Evolutionary conservation across 2,797 vertebrate species (phyloP), one percentile per base, ranked within the genome.

Genomic region (Crocodylus rhombifer): DNA sequence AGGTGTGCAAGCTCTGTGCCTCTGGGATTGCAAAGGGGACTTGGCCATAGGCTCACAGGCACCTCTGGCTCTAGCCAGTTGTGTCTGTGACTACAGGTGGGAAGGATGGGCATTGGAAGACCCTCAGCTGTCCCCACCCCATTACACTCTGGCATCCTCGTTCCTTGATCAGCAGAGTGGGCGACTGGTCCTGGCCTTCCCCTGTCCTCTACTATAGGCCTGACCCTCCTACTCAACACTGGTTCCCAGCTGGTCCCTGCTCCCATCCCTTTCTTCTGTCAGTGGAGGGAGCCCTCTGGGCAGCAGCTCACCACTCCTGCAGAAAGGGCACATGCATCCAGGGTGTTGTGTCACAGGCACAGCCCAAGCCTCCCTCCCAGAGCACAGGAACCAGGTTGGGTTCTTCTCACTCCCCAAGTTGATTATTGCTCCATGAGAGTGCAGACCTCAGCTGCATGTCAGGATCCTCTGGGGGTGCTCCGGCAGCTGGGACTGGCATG

Each of bases 1-100:
- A 76, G 79, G 64, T 14, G 0, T 0, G 77, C 3, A 0, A 25
- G 4, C 7, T 14, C 25, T 36, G 11, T 67, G 7, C 30, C 10
- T 0, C 5, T 1, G 62, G n/a, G 51, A 58, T 84, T 0, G 0
- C 30, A 36, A 26, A 42, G 62, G 0, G 17, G 73, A 69, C 23
- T 51, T 30, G 20, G 33, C 17, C 23, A 73, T 77, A n/a, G 65
- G 30, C 82, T 76, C 9, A 1, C 56, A 42, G 82, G 57, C 77
- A 21, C 60, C 0, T 51, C 42, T 51, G 1, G 0, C 65, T 28
- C 73, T 82, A 67, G 1, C 63, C 30, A 21, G 30, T 33, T 36
- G 33, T 71, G 25, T 42, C 33, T 36, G 21, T 42, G 33, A 42
- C 67, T 71, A 36, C n/a, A 71, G 42, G 33, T 71, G 67, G 33